These are phyloP conservation scores for Nephrotoma flavescens DNA, from an alignment of 2,888 invertebrate genomes.

Conservation along the genomic window DNA sequence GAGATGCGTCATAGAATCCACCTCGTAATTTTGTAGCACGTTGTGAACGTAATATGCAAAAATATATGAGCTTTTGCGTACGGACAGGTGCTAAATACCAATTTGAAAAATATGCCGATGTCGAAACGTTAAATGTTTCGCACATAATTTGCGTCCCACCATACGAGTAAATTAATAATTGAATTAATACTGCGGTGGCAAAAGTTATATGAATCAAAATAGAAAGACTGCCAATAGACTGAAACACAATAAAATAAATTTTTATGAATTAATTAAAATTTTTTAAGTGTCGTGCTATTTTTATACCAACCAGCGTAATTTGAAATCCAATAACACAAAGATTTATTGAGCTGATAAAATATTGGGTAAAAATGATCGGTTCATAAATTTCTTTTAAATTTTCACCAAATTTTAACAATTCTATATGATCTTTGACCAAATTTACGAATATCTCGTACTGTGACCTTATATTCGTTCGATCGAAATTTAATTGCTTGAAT, in stretches of 20 bases:
- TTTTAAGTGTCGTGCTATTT: background rate
- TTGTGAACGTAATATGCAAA: constrained; percentile 1
- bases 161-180: constrained; percentile 7
- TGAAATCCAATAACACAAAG: constrained; percentile 8
- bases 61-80: background rate
- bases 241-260: background rate
- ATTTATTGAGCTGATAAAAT: constrained; percentile 3
- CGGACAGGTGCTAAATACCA: background rate
- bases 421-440: background rate
- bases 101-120: background rate
- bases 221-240: background rate
- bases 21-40: background rate
- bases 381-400: background rate
- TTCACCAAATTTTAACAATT: background rate
- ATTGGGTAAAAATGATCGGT: constrained; percentile 3
- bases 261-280: background rate
- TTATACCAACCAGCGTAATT: background rate
- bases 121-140: background rate
- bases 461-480: background rate
- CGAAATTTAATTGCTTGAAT: background rate
- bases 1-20: background rate
- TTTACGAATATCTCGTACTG: background rate
- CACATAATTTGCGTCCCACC: constrained; percentile 5
- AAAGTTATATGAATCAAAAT: background rate
- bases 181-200: background rate